A percentile compares a stretch with the other conserved stretches of the same genome.
phyloP scores from a whole-genome alignment of 2,113 vertebrate species.

The Ellobius talpinus region DNA sequence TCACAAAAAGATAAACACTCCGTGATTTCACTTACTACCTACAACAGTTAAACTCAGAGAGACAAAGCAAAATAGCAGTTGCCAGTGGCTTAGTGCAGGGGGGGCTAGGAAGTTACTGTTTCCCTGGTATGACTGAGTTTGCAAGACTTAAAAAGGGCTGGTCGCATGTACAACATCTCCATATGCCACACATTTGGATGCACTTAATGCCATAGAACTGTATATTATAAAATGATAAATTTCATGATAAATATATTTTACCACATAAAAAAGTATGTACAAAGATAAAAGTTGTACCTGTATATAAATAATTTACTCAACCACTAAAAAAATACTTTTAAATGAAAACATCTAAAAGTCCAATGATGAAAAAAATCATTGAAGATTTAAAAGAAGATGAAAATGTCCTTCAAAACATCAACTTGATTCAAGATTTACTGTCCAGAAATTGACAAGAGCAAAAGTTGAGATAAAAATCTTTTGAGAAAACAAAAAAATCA shows the following conservation, averaged over 20 bases:
- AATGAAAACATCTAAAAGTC: not conserved
- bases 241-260: not conserved
- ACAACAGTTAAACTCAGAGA: conserved; percentile 39
- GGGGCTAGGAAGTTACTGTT: not conserved
- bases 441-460: conserved; percentile 57
- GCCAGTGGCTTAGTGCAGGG: not conserved
- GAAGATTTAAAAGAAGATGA: conserved; percentile 56
- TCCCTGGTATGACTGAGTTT: not conserved
- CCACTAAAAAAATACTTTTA: conserved; percentile 50
- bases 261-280: conserved; percentile 17
- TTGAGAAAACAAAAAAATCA: conserved; percentile 69
- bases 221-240: not conserved
- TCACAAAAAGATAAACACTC: conserved; percentile 5
- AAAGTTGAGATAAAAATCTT: conserved; percentile 69
- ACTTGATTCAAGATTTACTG: conserved; percentile 59
- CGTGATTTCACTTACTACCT: not conserved
- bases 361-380: not conserved
- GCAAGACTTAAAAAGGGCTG: not conserved
- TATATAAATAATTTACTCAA: conserved; percentile 28
- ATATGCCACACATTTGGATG: not conserved
- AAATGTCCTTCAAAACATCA: conserved; percentile 62
- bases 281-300: conserved; percentile 2
- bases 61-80: not conserved
- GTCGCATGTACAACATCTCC: not conserved
- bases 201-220: not conserved